Percentiles rank a stretch among this genome's conserved stretches.
phyloP scores from a whole-genome alignment of 2,888 invertebrate genomes.

The Andrena dorsata region DNA sequence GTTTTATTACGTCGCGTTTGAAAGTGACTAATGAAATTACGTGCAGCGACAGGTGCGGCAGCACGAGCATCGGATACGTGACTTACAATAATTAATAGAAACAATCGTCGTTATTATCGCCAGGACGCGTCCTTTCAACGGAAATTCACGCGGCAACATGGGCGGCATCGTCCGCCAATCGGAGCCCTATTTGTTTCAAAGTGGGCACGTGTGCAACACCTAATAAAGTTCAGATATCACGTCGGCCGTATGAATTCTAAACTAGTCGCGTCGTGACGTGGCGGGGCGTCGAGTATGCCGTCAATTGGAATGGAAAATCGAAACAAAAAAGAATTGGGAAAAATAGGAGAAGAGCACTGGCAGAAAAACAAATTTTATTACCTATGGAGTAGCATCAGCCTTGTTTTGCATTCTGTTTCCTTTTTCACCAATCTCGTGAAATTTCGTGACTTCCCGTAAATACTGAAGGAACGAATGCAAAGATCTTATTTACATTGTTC shows the following conservation, averaged over 20 bases:
- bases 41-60: conserved; percentile 59
- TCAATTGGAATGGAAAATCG: conserved; percentile 65
- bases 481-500: background rate
- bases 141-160: conserved; percentile 53
- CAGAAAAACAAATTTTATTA: conserved; percentile 48
- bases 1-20: conserved; percentile 56
- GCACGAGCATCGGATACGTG: conserved; percentile 78
- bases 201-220: conserved; percentile 65
- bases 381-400: conserved; percentile 22
- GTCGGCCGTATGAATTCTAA: conserved; percentile 65
- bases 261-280: conserved; percentile 67
- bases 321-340: conserved; percentile 43
- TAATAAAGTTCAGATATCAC: conserved; percentile 71
- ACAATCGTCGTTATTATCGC: conserved; percentile 74
- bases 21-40: conserved; percentile 77
- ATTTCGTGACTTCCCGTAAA: conserved; percentile 30
- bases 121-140: conserved; percentile 63
- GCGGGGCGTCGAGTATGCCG: conserved; percentile 48
- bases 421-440: conserved; percentile 38
- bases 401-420: conserved; percentile 26
- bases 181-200: conserved; percentile 70
- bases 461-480: conserved; percentile 11
- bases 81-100: conserved; percentile 82
- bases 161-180: conserved; percentile 63
- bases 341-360: conserved; percentile 26